Evolutionary conservation across 2,888 invertebrate species (phyloP).

Genomic region (Tipula lateralis): DNA sequence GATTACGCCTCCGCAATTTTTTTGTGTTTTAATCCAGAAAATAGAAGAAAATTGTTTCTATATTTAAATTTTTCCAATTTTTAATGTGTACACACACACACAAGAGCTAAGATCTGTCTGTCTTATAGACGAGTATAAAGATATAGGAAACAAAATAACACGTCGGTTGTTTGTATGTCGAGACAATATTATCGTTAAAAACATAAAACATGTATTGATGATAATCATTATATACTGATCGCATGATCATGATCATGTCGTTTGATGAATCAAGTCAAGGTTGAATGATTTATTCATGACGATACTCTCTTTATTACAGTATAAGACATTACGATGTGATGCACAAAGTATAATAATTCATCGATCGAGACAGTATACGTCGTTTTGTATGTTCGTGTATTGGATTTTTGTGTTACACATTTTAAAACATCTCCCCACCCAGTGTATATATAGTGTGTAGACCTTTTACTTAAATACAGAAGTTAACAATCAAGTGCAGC

Average conservation of each 20-base stretch:
- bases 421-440: background rate
- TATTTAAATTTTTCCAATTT: slow-evolving; percentile 24
- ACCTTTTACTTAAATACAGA: slow-evolving; percentile 24
- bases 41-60: slow-evolving; percentile 11
- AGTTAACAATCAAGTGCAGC: slow-evolving; percentile 24
- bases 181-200: background rate
- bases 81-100: background rate
- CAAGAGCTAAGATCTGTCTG: background rate
- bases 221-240: background rate
- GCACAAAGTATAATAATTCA: background rate
- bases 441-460: background rate
- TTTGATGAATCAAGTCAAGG: slow-evolving; percentile 1
- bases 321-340: background rate
- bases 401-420: background rate
- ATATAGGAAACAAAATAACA: background rate
- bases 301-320: background rate
- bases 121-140: background rate
- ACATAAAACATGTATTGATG: background rate
- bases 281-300: slow-evolving; percentile 24
- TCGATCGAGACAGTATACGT: background rate
- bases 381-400: background rate
- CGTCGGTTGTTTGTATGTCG: background rate
- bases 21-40: background rate
- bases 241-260: background rate
- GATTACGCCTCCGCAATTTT: slow-evolving; percentile 6